Evolutionary conservation across 2,888 invertebrate species (phyloP), one percentile per base, ranked within the genome.

Genomic region (Lasius platythorax): DNA sequence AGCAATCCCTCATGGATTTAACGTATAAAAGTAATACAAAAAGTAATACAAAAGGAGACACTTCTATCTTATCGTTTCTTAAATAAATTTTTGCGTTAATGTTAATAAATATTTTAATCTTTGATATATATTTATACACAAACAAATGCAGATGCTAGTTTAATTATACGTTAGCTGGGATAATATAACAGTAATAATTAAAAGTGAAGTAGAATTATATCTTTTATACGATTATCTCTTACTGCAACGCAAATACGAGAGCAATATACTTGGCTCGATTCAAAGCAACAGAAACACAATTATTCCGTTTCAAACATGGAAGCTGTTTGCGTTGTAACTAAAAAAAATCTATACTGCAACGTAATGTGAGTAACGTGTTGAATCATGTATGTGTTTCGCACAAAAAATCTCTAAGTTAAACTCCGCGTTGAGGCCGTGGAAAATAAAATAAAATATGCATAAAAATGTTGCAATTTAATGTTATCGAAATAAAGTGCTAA

Each of bases 401-500:
- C 8, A 58, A 70, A 58, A 79, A 46, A 33, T 3, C 23, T 2
- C 33, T 15, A 30, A 75, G 46, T 61, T 79, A 70, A 68, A 70
- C 11, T n/a, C 53, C 6, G 15, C 23, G 11, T 5, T 50, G 3
- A 53, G 11, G 4, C 40, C 1, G n/a, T 3, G 43, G 15, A 61
- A 58, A 58, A 67, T 58, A 58, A 61, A 70, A 78, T 28, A 4
- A 58, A 43, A 15, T n/a, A 43, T 9, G 15, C 43, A 15, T 23
- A 2, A 30, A 67, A 66, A 70, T 23, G 15, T 58, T 67, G n/a
- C n/a, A 68, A 23, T 33, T 6, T 12, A 46, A 70, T 12, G 15
- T 68, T 78, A 76, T n/a, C 56, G 9, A 78, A 40, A 68, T 70
- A 70, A 70, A 3, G 30, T 23, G 43, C 12, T 40, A 43, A 66